Percentiles rank a stretch among this genome's conserved stretches.
phyloP scores from a whole-genome alignment of 1,140 invertebrate genomes.

The Saccostrea glomerata region DNA sequence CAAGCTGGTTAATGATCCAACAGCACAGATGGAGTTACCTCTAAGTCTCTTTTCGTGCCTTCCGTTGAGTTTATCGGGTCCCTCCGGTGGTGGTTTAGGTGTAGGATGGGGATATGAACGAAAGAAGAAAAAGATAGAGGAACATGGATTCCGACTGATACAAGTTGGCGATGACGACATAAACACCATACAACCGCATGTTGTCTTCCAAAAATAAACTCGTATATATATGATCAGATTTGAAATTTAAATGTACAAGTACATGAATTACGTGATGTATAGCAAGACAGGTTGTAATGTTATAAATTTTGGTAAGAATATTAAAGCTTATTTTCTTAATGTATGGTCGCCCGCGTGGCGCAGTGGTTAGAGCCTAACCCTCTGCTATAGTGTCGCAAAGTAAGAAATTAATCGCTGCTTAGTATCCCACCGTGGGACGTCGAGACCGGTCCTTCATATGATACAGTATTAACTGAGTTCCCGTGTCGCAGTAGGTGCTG shows the following conservation, averaged over 20 bases:
- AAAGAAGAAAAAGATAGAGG: not conserved
- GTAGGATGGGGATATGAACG: conserved; percentile 47
- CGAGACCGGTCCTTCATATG: too few relatives aligned
- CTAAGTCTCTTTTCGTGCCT: conserved; percentile 47
- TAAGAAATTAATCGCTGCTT: too few relatives aligned
- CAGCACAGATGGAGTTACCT: not conserved
- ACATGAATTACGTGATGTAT: too few relatives aligned
- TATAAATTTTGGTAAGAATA: too few relatives aligned
- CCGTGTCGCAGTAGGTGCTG: too few relatives aligned
- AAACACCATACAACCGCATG: not conserved
- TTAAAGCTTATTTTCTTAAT: too few relatives aligned
- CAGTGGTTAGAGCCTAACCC: too few relatives aligned
- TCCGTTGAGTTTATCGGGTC: conserved; percentile 28
- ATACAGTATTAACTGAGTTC: too few relatives aligned
- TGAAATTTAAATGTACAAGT: too few relatives aligned
- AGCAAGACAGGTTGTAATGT: not conserved
- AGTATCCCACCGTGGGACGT: too few relatives aligned
- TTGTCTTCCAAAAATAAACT: not conserved
- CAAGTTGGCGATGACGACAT: not conserved
- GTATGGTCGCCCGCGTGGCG: too few relatives aligned
- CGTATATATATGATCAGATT: not conserved
- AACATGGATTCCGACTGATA: not conserved
- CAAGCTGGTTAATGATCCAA: not conserved
- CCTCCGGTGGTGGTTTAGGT: conserved; percentile 7
- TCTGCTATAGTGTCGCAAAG: too few relatives aligned